Evolutionary conservation across 1,140 invertebrate genomes (phyloP).

Genomic region (Drosophila kurseongensis): DNA sequence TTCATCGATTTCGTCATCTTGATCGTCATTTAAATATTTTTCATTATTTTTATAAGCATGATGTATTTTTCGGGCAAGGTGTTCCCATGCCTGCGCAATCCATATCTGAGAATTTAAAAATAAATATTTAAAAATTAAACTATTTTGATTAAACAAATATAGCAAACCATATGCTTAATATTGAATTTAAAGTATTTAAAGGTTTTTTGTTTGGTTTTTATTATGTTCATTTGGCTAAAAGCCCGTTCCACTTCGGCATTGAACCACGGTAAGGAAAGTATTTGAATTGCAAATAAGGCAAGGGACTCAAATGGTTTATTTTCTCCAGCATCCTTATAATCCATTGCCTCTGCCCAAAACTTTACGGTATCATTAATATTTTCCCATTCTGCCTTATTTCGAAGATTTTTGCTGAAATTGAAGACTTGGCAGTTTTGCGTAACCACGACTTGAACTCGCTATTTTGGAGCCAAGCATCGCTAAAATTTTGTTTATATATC

Average conservation of each 20-base stretch:
- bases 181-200: slow-evolving; percentile 4
- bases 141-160: neutral
- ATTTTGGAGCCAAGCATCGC: too few species aligned
- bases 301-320: neutral
- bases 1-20: too few species aligned
- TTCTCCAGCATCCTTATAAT: slow-evolving; percentile 2
- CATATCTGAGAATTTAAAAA: too few species aligned
- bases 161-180: slow-evolving; percentile 1
- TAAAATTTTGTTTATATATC: too few species aligned
- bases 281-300: slow-evolving; percentile 1
- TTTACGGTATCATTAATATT: neutral
- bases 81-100: too few species aligned
- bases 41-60: too few species aligned
- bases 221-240: slow-evolving; percentile 1
- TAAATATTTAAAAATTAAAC: neutral
- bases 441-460: too few species aligned
- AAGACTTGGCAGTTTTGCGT: too few species aligned
- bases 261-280: neutral
- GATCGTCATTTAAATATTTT: too few species aligned
- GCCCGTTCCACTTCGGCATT: neutral
- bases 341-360: neutral
- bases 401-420: too few species aligned
- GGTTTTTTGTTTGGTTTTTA: neutral
- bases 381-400: too few species aligned
- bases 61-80: too few species aligned